Evolutionary conservation across 2,797 vertebrate genomes (phyloP), one percentile per base, ranked within the genome.

Genomic region (Peromyscus attwateri): DNA sequence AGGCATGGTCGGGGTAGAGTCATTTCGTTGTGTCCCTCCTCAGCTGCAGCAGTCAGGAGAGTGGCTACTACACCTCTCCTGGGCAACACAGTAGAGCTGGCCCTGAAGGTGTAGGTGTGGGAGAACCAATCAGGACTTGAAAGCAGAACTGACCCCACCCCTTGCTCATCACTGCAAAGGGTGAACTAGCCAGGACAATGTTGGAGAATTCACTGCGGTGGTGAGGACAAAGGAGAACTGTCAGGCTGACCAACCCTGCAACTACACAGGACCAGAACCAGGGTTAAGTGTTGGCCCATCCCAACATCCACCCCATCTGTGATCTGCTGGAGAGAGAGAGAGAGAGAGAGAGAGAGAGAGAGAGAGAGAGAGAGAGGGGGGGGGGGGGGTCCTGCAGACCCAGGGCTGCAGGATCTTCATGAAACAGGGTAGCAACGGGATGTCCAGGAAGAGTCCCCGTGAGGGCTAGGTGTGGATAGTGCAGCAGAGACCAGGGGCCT

Each of bases 381-480:
- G n/a, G 2, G 0, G 9, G 37, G n/a, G 19, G 0, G 1, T 40
- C 37, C 71, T 75, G 10, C 5, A 3, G 9, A 73, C n/a, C 10
- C 37, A 73, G n/a, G 37, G 71, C 12, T 75, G 71, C 23, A 75
- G 71, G 37, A 25, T 43, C 10, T 40, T 37, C 71, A 75, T 11
- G 37, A 75, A 37, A 40, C 71, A 73, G 21, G 21, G 71, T 37
- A 75, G 11, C 4, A 43, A 12, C 9, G 8, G n/a, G 6, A 23
- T 43, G 37, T 75, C 37, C 37, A 25, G 71, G 37, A 40, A 40
- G 11, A 37, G 4, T 40, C 21, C 21, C 37, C 25, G 21, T 71
- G n/a, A 12, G 62, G 62, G 62, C 62, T 8, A 10, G 9, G 62
- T 66, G 27, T 31, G 10, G 27, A 66, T 9, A 4, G 12, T 66